Evolutionary conservation across 2,113 vertebrate genomes (phyloP).

Genomic region (Zapus hudsonius): DNA sequence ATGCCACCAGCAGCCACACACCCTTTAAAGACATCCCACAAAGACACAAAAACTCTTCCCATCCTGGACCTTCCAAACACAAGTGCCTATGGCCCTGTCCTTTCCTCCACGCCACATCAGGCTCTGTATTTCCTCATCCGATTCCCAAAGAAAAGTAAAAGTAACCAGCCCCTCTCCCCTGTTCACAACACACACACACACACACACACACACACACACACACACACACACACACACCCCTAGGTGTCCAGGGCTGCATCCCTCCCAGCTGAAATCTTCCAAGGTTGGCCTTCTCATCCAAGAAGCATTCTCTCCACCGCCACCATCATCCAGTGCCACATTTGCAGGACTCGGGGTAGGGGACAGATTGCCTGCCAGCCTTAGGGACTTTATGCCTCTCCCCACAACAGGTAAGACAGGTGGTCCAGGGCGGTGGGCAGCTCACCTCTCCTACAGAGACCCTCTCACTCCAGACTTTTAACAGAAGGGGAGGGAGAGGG

Average conservation of each 20-base stretch:
- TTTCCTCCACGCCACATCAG: neutral
- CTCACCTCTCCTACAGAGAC: conserved; percentile 18
- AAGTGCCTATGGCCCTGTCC: neutral
- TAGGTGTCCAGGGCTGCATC: neutral
- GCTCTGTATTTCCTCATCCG: neutral
- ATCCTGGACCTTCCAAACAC: neutral
- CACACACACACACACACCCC: too few species aligned
- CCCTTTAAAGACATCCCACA: neutral
- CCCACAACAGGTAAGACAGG: neutral
- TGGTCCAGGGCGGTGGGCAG: neutral
- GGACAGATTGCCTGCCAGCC: neutral
- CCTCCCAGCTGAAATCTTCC: neutral
- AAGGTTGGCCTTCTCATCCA: neutral
- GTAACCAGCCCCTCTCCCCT: neutral
- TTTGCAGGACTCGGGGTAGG: neutral
- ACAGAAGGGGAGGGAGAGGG: neutral
- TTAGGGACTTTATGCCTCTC: neutral
- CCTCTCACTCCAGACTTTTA: conserved; percentile 24
- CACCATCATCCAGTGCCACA: neutral
- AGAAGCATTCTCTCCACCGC: neutral
- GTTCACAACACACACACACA: too few species aligned
- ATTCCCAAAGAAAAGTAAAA: neutral
- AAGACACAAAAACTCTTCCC: neutral
- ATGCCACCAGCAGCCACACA: neutral
- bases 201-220: too few species aligned